Percentiles rank a stretch among this genome's conserved stretches.
phyloP scores from a whole-genome alignment of 2,888 invertebrate species.

The Boloria selene region DNA sequence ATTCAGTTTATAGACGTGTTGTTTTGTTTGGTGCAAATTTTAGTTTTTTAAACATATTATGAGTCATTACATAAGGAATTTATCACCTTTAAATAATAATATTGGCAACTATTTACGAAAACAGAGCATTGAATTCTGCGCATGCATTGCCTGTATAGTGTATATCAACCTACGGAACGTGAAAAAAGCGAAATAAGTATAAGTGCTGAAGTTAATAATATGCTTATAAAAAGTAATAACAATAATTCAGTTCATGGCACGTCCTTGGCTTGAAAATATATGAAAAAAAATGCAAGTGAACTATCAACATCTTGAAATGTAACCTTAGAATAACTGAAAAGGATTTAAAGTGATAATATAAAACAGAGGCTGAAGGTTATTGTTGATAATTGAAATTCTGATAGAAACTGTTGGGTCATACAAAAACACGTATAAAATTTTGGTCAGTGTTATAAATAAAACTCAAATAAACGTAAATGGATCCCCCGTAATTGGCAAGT shows the following conservation, averaged over 20 bases:
- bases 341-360: constrained; percentile 43
- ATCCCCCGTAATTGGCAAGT: no score
- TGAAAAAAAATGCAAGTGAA: constrained; percentile 6
- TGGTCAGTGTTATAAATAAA: background rate
- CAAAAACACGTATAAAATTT: constrained; percentile 29
- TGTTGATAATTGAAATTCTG: constrained; percentile 45
- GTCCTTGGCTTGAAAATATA: constrained; percentile 1
- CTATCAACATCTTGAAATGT: constrained; percentile 36
- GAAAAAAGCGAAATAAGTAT: no score
- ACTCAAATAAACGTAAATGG: no score
- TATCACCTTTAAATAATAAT: background rate
- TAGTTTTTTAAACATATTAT: background rate
- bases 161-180: no score
- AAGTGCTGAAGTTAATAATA: no score
- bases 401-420: constrained; percentile 43
- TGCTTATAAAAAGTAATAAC: no score
- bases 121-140: no score
- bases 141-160: no score
- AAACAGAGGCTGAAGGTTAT: constrained; percentile 45
- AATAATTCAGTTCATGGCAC: background rate
- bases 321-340: constrained; percentile 37
- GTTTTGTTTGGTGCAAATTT: constrained; percentile 3
- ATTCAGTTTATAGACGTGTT: constrained; percentile 22
- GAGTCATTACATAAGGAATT: background rate
- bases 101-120: no score